Base-by-base conservation (phyloP, 2,888 invertebrate genomes). In the Gibbula magus region DNA sequence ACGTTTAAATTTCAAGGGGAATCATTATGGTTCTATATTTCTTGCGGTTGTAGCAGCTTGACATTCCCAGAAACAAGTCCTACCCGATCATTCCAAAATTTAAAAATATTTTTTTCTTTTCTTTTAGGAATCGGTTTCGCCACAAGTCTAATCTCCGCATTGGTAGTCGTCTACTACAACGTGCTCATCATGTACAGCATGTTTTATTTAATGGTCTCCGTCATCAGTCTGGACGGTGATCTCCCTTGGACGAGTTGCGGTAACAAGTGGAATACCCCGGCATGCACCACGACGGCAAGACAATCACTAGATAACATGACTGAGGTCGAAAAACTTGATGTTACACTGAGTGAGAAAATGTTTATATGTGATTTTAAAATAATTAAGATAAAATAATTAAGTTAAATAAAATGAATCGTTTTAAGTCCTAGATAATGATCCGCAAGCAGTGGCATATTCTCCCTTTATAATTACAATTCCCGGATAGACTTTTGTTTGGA, bases 221-320 rank as follows among this genome's bases (percentile, higher is more conserved):
- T 93, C 83, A 85, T 70, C 53, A 81, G 73, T 45, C 77, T 85
- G 70, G 85, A 85, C 61, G 77, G 56, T 1, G 87, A 85, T n/a
- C 84, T 94, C 10, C 94, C 94, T 0, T 94, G 94, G 94, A 88
- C 93, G 4, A 89, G 89, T 0, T 94, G 94, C 85, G 89, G 88
- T 25, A 93, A 94, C 84, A 81, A 93, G 83, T 86, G 86, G 16
- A 76, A 76, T 32, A 76, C 75, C 13, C 75, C 53, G 20, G 56
- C 75, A n/a, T 53, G 56, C 35, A 52, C 54, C 7, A 45, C 29
- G 54, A 20, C 22, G 32, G 75, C 53, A 20, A 56, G 51, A 32
- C 75, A 29, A 18, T 29, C 52, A 5, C 20, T 56, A 13, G 32
- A 32, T n/a, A 56, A 76, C 53, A 16, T 53, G 54, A 76, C 75